Percentiles rank a stretch among this genome's conserved stretches.
Conservation (phyloP, 2,797 vertebrate genomes). For the Taeniopygia guttata region DNA sequence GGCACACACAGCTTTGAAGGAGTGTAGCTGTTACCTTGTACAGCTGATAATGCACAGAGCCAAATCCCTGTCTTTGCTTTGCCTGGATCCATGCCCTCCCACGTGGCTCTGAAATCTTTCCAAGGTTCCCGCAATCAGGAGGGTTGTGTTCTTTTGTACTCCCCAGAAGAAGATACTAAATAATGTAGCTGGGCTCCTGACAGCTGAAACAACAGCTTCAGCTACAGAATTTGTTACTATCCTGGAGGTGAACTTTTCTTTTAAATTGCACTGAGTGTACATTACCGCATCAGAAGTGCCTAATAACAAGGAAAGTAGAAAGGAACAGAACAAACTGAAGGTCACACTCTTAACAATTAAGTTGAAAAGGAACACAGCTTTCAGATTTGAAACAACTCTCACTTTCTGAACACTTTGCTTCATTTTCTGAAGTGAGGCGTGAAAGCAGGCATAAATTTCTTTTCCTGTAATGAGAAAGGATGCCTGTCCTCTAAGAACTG, state of each 20-base stretch:
- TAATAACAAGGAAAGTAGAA: not conserved
- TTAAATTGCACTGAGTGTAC: not conserved
- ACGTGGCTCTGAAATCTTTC: not conserved
- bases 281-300: not conserved
- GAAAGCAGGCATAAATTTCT: constrained; percentile 14
- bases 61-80: not conserved
- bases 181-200: not conserved
- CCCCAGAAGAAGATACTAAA: not conserved
- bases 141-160: not conserved
- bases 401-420: constrained; percentile 3
- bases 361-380: constrained; percentile 14
- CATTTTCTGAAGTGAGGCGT: constrained; percentile 15
- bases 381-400: not conserved
- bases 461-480: not conserved
- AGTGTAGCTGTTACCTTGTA: not conserved
- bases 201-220: not conserved
- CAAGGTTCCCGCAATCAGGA: not conserved
- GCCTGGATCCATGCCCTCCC: not conserved
- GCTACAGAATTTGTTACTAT: not conserved
- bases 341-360: not conserved
- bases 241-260: not conserved
- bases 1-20: not conserved
- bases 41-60: not conserved
- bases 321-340: constrained; percentile 26
- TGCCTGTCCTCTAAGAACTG: not conserved